phyloP scores from a whole-genome alignment of 2,113 vertebrate genomes.

The Chlamydotis undulata region DNA sequence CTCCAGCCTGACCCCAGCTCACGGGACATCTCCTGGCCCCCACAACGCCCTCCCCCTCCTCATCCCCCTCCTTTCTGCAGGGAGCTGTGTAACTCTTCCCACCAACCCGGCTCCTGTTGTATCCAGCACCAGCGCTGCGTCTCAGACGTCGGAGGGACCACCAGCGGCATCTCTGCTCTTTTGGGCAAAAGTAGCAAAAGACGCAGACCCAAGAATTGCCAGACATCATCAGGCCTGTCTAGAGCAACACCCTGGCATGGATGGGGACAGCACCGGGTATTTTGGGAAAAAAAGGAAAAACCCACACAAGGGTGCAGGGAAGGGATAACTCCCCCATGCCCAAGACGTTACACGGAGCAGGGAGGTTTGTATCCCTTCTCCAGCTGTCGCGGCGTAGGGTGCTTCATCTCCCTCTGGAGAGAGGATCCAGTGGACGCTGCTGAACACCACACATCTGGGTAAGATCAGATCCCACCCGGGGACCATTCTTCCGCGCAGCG shows the following conservation, averaged over 20 bases:
- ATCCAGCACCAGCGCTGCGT: background rate
- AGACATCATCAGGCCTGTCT: background rate
- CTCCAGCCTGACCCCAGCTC: background rate
- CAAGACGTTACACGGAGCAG: background rate
- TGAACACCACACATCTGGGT: background rate
- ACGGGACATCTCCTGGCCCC: background rate
- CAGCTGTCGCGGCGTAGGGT: fast-evolving
- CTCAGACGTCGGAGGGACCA: background rate
- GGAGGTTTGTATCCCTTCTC: background rate
- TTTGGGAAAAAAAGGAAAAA: background rate
- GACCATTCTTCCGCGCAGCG: background rate
- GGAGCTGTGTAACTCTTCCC: background rate
- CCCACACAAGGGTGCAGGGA: fast-evolving
- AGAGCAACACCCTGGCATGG: background rate
- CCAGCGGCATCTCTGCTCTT: background rate
- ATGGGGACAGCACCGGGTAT: too few species aligned
- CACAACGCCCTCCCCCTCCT: background rate
- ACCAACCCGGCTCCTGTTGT: background rate
- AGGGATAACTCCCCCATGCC: too few species aligned
- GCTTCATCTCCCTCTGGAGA: background rate
- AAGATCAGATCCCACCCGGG: background rate
- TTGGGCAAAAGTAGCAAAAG: background rate
- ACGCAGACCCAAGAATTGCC: background rate
- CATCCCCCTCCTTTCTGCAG: background rate
- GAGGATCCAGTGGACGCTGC: background rate